These are phyloP conservation scores for Propithecus coquereli DNA, from an alignment of 2,113 vertebrate genomes.

Conservation along the genomic window DNA sequence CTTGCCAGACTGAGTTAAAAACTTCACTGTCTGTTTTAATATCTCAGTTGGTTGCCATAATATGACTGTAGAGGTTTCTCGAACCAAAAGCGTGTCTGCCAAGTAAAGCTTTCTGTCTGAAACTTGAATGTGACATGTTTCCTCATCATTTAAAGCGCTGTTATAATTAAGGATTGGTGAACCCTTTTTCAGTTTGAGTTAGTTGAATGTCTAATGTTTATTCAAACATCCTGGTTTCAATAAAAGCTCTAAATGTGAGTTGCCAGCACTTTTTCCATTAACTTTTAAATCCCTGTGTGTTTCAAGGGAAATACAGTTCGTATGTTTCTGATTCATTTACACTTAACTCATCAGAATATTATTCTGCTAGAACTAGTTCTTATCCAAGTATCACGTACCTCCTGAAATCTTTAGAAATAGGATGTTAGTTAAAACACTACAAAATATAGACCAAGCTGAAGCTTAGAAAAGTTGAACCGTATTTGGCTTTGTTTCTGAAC, in stretches of 20 bases:
- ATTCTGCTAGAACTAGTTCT: conserved; percentile 60
- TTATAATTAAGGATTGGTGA: conserved; percentile 69
- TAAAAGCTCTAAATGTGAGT: conserved; percentile 70
- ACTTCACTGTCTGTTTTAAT: conserved; percentile 58
- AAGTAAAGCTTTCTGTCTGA: conserved; percentile 69
- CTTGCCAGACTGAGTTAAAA: conserved; percentile 57
- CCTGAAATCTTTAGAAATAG: conserved; percentile 54
- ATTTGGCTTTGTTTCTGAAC: conserved; percentile 54
- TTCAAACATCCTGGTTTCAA: conserved; percentile 77
- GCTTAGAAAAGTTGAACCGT: conserved; percentile 2
- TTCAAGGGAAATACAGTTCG: conserved; percentile 69
- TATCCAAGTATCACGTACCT: conserved; percentile 58
- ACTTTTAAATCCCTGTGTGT: conserved; percentile 72
- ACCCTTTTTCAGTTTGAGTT: conserved; percentile 61
- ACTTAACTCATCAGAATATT: conserved; percentile 76
- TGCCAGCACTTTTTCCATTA: conserved; percentile 74
- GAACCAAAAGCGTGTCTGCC: conserved; percentile 53
- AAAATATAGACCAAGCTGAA: conserved; percentile 39
- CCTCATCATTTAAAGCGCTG: conserved; percentile 55
- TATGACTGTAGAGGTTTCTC: conserved; percentile 63
- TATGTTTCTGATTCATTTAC: conserved; percentile 75
- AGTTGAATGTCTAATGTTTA: conserved; percentile 71
- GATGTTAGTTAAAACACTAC: conserved; percentile 51
- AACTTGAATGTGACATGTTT: conserved; percentile 54
- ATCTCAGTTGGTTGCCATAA: conserved; percentile 56